Percentiles rank a stretch among this genome's conserved stretches.
Conservation (phyloP, 1,140 invertebrate species). For the Pseudoatta argentina region DNA sequence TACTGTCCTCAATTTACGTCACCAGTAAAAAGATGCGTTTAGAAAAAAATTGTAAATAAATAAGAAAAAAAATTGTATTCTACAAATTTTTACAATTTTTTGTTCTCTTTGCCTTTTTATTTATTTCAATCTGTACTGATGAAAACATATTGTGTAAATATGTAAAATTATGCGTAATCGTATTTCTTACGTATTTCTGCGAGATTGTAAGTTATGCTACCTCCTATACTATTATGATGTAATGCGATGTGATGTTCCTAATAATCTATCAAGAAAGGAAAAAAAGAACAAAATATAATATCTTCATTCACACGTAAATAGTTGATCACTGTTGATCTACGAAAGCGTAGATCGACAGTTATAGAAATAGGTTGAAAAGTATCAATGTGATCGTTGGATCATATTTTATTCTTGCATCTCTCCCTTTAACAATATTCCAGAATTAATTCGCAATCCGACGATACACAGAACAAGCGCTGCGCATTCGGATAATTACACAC, state of each 20-base stretch:
- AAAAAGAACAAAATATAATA: background rate
- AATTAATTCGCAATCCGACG: slow-evolving; percentile 24
- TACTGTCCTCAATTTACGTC: background rate
- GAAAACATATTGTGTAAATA: background rate
- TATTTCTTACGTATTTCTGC: background rate
- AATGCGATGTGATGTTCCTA: background rate
- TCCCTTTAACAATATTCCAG: slow-evolving; percentile 61
- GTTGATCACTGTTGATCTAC: too few relatives aligned
- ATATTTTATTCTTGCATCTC: slow-evolving; percentile 37
- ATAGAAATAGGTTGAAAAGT: slow-evolving; percentile 8
- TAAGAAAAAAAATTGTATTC: background rate
- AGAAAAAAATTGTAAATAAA: background rate
- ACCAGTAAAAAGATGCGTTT: background rate
- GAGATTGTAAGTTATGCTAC: slow-evolving; percentile 1
- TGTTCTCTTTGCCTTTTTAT: background rate
- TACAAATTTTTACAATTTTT: background rate
- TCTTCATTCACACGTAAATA: background rate
- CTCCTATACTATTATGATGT: background rate
- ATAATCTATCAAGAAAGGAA: background rate
- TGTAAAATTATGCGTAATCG: background rate
- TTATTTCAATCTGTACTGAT: background rate
- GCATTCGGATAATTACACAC: slow-evolving; percentile 64
- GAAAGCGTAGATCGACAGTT: background rate
- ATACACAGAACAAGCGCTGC: slow-evolving; percentile 38
- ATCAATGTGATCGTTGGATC: background rate